Percentiles rank a stretch among this genome's conserved stretches.
These are phyloP conservation scores for Trichopria drosophilae DNA, from an alignment of 2,888 invertebrate genomes.

Conservation along the genomic window DNA sequence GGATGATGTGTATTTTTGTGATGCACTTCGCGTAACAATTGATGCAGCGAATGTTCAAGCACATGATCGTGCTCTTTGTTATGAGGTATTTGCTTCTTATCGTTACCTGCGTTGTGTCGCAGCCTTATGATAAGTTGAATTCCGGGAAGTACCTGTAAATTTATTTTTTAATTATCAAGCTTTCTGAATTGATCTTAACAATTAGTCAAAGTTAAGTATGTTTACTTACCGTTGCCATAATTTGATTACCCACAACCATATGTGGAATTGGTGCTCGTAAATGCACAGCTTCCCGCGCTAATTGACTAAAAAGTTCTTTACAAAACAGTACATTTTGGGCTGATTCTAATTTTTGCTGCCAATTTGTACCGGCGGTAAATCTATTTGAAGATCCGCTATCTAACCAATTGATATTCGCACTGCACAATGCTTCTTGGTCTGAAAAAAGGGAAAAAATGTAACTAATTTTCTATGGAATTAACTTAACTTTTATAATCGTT, in stretches of 20 bases:
- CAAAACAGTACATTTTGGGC: constrained; percentile 97
- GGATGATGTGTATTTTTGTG: constrained; percentile 91
- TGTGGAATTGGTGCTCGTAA: constrained; percentile 91
- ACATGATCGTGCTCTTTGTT: constrained; percentile 90
- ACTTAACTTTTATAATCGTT: background rate
- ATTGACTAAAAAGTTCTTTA: constrained; percentile 90
- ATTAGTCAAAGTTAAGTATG: background rate
- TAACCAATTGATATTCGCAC: constrained; percentile 77
- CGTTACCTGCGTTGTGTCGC: constrained; percentile 79
- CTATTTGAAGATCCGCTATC: constrained; percentile 71
- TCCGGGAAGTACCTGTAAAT: constrained; percentile 78
- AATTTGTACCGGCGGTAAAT: constrained; percentile 77
- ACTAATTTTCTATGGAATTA: constrained; percentile 6
- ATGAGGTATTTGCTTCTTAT: constrained; percentile 62
- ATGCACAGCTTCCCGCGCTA: constrained; percentile 94
- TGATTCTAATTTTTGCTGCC: constrained; percentile 96
- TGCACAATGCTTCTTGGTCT: constrained; percentile 90
- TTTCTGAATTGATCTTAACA: background rate
- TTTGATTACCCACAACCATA: constrained; percentile 96
- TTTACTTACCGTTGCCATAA: constrained; percentile 86
- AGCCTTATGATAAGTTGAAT: constrained; percentile 90
- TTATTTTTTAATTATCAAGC: background rate
- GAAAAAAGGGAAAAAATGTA: constrained; percentile 36
- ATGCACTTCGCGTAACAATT: constrained; percentile 88
- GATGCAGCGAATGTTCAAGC: constrained; percentile 94